Evolutionary conservation across 2,888 invertebrate species (phyloP).

Genomic region (Lomographa bimaculata): DNA sequence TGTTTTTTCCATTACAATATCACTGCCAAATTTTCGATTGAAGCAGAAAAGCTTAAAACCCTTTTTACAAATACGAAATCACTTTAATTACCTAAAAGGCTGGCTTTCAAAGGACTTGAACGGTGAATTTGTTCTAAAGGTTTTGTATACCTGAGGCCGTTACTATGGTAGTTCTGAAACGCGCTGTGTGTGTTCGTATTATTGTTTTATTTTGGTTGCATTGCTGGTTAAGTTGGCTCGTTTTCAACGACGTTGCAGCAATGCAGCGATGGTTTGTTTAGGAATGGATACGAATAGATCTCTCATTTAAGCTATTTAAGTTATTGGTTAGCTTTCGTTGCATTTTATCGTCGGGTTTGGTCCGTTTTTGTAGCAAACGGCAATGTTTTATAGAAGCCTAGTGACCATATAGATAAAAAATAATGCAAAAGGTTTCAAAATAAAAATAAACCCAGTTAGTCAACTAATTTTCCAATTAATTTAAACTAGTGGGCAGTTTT

Average conservation of each 20-base stretch:
- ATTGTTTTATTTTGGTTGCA: constrained; percentile 25
- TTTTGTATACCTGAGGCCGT: constrained; percentile 12
- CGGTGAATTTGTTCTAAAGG: constrained; percentile 43
- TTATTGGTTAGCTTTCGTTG: background rate
- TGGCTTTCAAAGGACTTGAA: constrained; percentile 45
- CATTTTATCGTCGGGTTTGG: constrained; percentile 8
- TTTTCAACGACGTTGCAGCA: constrained; percentile 6
- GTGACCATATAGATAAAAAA: too few relatives aligned
- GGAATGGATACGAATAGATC: too few relatives aligned
- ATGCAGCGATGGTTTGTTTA: constrained; percentile 26
- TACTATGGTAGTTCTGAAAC: constrained; percentile 15
- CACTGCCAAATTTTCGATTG: constrained; percentile 12
- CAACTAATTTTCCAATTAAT: too few relatives aligned
- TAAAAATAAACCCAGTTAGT: too few relatives aligned
- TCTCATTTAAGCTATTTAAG: too few relatives aligned
- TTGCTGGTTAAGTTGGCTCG: constrained; percentile 16
- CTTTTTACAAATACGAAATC: constrained; percentile 35
- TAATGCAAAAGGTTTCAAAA: too few relatives aligned
- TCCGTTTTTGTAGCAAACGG: constrained; percentile 13
- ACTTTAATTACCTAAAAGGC: constrained; percentile 59
- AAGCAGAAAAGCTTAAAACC: constrained; percentile 18
- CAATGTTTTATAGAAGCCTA: too few relatives aligned
- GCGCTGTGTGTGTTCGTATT: constrained; percentile 13
- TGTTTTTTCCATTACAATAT: constrained; percentile 9
- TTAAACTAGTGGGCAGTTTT: too few relatives aligned